Evolutionary conservation across 2,113 vertebrate species (phyloP).

Genomic region (Corvus hawaiiensis): DNA sequence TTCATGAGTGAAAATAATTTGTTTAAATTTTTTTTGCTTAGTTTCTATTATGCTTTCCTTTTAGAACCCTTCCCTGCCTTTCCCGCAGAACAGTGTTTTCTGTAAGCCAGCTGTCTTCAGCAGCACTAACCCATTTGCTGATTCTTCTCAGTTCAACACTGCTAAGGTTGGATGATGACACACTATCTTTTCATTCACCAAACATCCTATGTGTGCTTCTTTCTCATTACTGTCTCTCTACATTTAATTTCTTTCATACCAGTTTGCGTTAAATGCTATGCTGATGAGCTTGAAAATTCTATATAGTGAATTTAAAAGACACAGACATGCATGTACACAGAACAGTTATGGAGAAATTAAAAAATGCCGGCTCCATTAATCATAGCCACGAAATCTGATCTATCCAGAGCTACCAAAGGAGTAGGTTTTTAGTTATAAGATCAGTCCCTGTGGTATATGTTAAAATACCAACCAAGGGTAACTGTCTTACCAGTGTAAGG

Average conservation of each 20-base stretch:
- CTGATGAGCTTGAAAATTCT: constrained; percentile 16
- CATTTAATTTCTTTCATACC: neutral
- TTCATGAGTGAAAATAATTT: neutral
- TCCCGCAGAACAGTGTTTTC: constrained; percentile 75
- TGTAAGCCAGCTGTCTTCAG: constrained; percentile 71
- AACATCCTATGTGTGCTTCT: constrained; percentile 7
- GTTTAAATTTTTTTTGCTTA: constrained; percentile 1
- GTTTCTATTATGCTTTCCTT: constrained; percentile 76
- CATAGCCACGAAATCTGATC: neutral
- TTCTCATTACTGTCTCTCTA: neutral
- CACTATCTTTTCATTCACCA: constrained; percentile 25
- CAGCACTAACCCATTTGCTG: constrained; percentile 84
- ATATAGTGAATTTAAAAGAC: neutral
- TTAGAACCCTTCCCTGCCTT: constrained; percentile 82
- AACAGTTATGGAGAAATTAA: neutral
- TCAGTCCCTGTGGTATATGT: neutral
- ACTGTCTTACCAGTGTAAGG: neutral
- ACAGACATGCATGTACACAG: neutral
- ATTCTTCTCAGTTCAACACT: constrained; percentile 74
- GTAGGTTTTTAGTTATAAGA: neutral
- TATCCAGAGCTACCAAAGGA: neutral
- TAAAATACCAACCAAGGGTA: neutral
- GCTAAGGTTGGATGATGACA: constrained; percentile 72
- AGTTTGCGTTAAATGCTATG: neutral
- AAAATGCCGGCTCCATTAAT: neutral